Evolutionary conservation across 2,888 invertebrate genomes (phyloP), one percentile per base, ranked within the genome.

Genomic region (Ptilodon capucinus): DNA sequence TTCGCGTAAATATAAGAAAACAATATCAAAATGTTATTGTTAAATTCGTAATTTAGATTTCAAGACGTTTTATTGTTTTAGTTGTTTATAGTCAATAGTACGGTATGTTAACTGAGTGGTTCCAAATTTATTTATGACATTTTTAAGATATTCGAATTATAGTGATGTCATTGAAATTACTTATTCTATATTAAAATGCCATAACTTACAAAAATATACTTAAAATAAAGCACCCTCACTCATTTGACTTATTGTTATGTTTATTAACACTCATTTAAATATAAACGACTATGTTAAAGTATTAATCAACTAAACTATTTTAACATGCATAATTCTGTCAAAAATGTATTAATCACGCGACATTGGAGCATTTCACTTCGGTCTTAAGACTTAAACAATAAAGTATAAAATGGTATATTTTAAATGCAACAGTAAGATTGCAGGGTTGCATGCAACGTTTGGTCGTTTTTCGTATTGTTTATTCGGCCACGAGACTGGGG

Each of bases 391-490:
- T 18, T 30, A 16, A 4, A 7, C 6, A 28, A 50, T 68, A 68
- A 39, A 54, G 62, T 47, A 46, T 43, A 50, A 48, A 53, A 13
- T 61, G 25, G 48, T 25, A 2, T 58, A 54, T 38, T 52, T 57
- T 42, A 44, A 61, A 49, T 54, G 19, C 14, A 49, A 44, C 56
- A 50, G 18, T 56, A 61, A 56, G 54, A 32, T 61, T 56, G 58
- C 49, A 56, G 51, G 51, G 58, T 52, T 46, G 41, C 64, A 65
- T 65, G 65, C 66, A 61, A 65, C 48, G 59, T 47, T 53, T 41
- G 44, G 54, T 51, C 54, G 54, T 59, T 68, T 71, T 58, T 60
- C 55, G 56, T 65, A 57, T 70, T 60, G 68, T 72, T 70, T 70
- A 70, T 68, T 64, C 51, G 59, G 49, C 57, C 56, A 54, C 64